Evolutionary conservation across 1,140 invertebrate genomes (phyloP), one percentile per base, ranked within the genome.

Genomic region (Bombus fervidus): DNA sequence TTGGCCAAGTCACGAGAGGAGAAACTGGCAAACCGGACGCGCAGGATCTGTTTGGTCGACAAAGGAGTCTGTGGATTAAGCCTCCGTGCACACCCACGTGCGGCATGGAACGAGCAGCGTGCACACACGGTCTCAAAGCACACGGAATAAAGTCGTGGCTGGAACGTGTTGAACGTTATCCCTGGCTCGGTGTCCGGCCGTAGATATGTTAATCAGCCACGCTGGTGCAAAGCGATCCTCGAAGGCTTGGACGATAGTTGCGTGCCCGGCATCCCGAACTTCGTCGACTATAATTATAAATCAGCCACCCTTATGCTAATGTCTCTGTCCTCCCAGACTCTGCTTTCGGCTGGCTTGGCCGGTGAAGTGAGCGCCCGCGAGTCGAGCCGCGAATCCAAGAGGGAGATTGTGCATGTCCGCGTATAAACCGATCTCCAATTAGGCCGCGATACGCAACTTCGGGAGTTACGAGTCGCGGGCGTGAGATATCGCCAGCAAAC

Each of bases 281-380:
- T 81, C 31, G 28, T 5, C 78, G 53, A 62, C 83, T 86, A 91
- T 92, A 92, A 93, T 93, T 92, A 93, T 92, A 92, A 92, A 92
- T 92, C 92, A 92, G 85, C 91, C 90, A 87, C 83, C 86, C 87
- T 87, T 92, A 92, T 92, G 91, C 87, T 92, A 92, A 92, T 91
- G 87, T 62, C 80, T 47, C 81, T 71, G 47, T 72, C 74, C 81
- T 78, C 83, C 77, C 81, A 78, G 72, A 81, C 83, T 37, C 59
- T 81, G 81, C 74, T 78, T 73, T 81, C 71, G 78, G 73, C 80
- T 73, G 39, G 71, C 69, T 69, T 13, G 28, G 62, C 15, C 31
- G n/a, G n/a, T 13, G 31, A 69, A 69, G 13, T 8, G 37, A 9
- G 25, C 37, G 37, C 28, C 13, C 37, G 71, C 69, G 37, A 28